Base-by-base conservation (phyloP, 37 sponge, comb jelly and placozoan species). In the Eunapius fragilis region DNA sequence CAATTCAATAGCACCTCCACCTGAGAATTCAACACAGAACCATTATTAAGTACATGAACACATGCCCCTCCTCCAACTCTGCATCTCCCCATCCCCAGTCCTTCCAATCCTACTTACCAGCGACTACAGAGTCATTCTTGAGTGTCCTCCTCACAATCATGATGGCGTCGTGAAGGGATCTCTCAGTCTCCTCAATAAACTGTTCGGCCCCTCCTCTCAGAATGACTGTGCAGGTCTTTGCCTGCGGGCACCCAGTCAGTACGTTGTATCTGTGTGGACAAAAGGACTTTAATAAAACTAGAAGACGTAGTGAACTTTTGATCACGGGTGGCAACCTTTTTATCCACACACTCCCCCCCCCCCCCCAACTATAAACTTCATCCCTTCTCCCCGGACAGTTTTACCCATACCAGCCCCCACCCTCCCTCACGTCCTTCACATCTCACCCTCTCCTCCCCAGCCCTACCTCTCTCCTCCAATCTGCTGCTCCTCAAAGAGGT, bases 1-100 rank as follows among this genome's bases (percentile, higher is more conserved):
- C 97, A 99, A 96, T 87, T 99, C 99, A 81, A 99, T 94, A 11
- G 99, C 99, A 13, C 99, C 99, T 31, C 99, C 99, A 30, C 99
- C 99, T 92, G 73, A 2, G 30, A 0, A 31, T 2, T 13, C 13
- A 75, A n/a, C n/a, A 13, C n/a, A 74, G 75, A n/a, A 77, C 67
- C 36, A 89, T 69, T 6, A 78, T 38, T 26, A 19, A 80, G 80
- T 27, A 67, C 58, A 41, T 41, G 41, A 41, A 3, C 32, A 22
- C 34, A 35, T 10, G 12, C 32, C 76, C 24, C 11, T 76, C 76
- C 36, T 5, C 2, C 76, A 34, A 25, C 14, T 34, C 36, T 27
- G 36, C 41, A 2, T 25, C 32, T 31, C 32, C 38, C 30, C 30
- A 72, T 72, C 33, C 73, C 73, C 73, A 72, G 73, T 32, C 73